Conservation (phyloP, 2,113 vertebrate species). For the Noturus placidus region DNA sequence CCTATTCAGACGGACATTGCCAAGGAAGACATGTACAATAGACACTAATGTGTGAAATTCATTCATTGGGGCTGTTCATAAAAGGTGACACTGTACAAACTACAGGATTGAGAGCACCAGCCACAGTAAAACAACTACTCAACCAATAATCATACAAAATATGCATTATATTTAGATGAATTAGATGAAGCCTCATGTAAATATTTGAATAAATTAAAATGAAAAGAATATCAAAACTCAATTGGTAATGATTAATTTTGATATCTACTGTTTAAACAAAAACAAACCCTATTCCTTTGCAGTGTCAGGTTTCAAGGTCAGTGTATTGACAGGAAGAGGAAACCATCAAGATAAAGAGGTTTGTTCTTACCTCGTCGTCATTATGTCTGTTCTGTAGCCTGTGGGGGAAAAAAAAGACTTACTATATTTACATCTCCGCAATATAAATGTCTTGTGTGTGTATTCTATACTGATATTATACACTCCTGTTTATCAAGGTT, state of each 20-base stretch:
- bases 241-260: not conserved
- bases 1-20: not conserved
- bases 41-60: not conserved
- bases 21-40: not conserved
- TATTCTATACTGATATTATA: not conserved
- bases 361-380: constrained; percentile 51
- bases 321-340: not conserved
- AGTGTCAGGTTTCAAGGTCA: not conserved
- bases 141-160: not conserved
- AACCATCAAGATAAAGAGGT: not conserved
- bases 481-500: not conserved
- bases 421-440: not conserved
- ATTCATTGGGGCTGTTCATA: not conserved
- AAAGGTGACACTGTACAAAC: not conserved
- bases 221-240: not conserved
- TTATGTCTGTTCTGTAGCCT: constrained; percentile 55
- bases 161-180: not conserved
- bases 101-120: not conserved
- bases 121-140: not conserved
- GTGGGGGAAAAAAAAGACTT: constrained; percentile 28
- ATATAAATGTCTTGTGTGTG: not conserved
- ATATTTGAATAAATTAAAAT: not conserved
- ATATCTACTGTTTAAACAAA: not conserved
- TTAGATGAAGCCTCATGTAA: not conserved
- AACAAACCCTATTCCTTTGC: not conserved